Conservation (phyloP, 2,113 vertebrate species). For the Muscicapa adusta region DNA sequence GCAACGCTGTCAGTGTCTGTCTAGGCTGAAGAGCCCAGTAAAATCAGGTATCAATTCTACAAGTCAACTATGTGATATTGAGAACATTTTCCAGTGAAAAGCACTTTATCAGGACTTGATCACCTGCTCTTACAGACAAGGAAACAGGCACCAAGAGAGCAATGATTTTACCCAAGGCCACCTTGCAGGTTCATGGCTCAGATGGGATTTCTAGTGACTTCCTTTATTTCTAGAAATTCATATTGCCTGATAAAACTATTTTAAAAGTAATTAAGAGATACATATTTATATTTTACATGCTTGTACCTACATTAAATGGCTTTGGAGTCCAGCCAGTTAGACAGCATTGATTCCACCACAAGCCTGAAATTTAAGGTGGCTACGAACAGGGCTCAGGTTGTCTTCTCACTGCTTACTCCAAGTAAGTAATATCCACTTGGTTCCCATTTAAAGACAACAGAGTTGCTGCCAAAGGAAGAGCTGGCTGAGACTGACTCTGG, state of each 20-base stretch:
- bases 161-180: neutral
- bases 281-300: neutral
- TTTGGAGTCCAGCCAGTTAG: neutral
- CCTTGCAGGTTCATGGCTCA: neutral
- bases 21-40: no score
- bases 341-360: neutral
- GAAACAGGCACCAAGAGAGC: neutral
- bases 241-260: neutral
- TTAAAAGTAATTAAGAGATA: neutral
- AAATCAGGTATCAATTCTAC: accelerated
- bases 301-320: neutral
- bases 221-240: neutral
- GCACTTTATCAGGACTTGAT: neutral
- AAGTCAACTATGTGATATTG: neutral
- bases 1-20: neutral
- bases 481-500: neutral
- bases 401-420: neutral
- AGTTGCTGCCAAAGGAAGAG: neutral
- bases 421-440: neutral
- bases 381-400: neutral
- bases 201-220: neutral
- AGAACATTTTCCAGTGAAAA: neutral
- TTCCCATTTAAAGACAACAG: neutral
- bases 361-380: neutral
- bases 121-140: neutral